Percentiles rank a stretch among this genome's conserved stretches.
phyloP scores from a whole-genome alignment of 2,888 invertebrate species.

The Cosmia pyralina region DNA sequence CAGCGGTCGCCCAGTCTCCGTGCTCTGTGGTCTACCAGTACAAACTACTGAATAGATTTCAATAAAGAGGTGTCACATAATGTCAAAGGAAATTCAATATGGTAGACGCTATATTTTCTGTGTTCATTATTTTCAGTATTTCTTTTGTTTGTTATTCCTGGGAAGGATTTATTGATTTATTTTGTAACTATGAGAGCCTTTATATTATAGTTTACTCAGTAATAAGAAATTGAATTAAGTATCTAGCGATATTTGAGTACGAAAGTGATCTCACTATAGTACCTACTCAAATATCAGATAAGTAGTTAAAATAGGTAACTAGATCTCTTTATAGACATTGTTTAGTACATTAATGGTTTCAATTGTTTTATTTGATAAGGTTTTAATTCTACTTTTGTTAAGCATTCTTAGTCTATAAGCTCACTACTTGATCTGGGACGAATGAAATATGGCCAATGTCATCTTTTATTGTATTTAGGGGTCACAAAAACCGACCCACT shows the following conservation, averaged over 20 bases:
- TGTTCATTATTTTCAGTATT: constrained; percentile 16
- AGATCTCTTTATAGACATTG: no score
- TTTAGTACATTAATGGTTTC: not conserved
- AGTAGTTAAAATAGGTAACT: no score
- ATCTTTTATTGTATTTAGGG: not conserved
- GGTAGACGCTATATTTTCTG: constrained; percentile 1
- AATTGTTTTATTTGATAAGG: not conserved
- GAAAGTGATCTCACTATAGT: no score
- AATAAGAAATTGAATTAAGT: not conserved
- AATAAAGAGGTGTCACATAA: constrained; percentile 24
- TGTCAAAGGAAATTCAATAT: constrained; percentile 37
- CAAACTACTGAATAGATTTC: constrained; percentile 1
- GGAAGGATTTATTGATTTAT: not conserved
- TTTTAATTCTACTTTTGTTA: not conserved
- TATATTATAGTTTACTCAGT: not conserved
- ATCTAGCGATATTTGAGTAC: not conserved
- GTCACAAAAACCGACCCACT: not conserved
- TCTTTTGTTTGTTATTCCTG: not conserved
- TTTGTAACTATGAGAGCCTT: not conserved
- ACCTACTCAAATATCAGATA: no score
- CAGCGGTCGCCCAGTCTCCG: no score
- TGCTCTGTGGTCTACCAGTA: not conserved
- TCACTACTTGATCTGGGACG: not conserved
- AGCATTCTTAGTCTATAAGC: not conserved
- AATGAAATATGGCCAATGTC: not conserved